Conservation (phyloP, 2,888 invertebrate species). For the Philereme vetulata region DNA sequence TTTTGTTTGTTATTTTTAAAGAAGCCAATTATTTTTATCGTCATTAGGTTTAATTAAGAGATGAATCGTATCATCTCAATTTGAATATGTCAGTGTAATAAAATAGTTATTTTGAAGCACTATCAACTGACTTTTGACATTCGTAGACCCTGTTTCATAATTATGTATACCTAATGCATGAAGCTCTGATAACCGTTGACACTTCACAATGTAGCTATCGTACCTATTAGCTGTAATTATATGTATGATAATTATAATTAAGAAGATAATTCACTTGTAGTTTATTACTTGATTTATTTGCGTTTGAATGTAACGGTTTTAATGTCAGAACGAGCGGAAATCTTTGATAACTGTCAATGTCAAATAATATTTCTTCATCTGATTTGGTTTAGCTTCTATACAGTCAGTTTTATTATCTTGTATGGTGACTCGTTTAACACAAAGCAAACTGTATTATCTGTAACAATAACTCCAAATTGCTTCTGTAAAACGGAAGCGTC, state of each 20-base stretch:
- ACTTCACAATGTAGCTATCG: conserved; percentile 66
- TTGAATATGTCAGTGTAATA: conserved; percentile 36
- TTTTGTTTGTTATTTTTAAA: conserved; percentile 8
- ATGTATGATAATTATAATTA: conserved; percentile 68
- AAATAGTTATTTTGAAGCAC: conserved; percentile 46
- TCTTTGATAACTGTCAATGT: conserved; percentile 13
- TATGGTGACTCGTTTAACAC: conserved; percentile 16
- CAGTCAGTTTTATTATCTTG: conserved; percentile 15
- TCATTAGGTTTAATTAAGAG: conserved; percentile 32
- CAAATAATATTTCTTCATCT: conserved; percentile 14
- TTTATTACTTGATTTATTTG: conserved; percentile 40
- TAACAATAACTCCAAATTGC: conserved; percentile 30
- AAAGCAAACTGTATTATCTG: conserved; percentile 19
- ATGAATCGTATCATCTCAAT: conserved; percentile 24
- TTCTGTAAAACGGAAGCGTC: conserved; percentile 31
- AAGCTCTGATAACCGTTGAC: conserved; percentile 49
- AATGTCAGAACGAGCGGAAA: conserved; percentile 4
- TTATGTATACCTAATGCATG: conserved; percentile 50
- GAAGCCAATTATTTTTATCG: conserved; percentile 17
- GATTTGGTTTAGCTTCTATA: conserved; percentile 8
- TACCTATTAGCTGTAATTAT: conserved; percentile 75
- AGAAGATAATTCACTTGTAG: conserved; percentile 50
- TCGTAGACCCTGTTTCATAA: conserved; percentile 36
- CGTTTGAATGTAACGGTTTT: conserved; percentile 15
- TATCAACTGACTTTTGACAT: conserved; percentile 39